Base-by-base conservation (phyloP, 2,113 vertebrate species). In the Pseudonaja textilis region DNA sequence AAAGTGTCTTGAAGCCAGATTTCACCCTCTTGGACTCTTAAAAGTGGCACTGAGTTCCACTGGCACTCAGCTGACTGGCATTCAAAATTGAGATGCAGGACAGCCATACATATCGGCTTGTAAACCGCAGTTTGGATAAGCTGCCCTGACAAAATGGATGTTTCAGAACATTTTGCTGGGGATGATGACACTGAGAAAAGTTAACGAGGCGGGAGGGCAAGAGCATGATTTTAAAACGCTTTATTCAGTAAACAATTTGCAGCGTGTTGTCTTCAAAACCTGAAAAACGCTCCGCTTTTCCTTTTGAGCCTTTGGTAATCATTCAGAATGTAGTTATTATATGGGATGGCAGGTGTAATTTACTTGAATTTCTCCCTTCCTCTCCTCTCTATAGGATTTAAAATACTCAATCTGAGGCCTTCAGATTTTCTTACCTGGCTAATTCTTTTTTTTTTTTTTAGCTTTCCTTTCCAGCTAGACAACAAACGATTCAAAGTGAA, bases 401-500 rank as follows among this genome's bases (percentile, higher is more conserved):
- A 54, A 90, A 69, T 3, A n/a, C 56, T 39, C 93, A 39, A 0
- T 20, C 81, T 89, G 4, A 8, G 20, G 47, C 34, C 29, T 16
- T 16, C 10, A 57, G 90, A 7, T 25, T 55, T 90, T 29, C 91
- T 18, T 11, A 59, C 55, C 89, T 89, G 10, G 90, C 45, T 45
- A 45, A 45, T 45, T 45, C 5, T 45, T 45, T 45, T 45, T 56
- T 56, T 86, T 16, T 54, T 54, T 54, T 90, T 3, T 88, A 74
- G 47, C 91, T 90, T n/a, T n/a, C 81, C 87, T 93, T 89, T 69
- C 92, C 91, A 94, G 90, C 81, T 91, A 8, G 20, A 91, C 89
- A 94, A 94, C 81, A 4, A 0, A 87, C 5, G 1, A 1, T 57
- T 61, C 0, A 23, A 59, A 54, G 59, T 16, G 7, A 22, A 81